Conservation (phyloP, 2,113 vertebrate species). For the Mesocricetus auratus region DNA sequence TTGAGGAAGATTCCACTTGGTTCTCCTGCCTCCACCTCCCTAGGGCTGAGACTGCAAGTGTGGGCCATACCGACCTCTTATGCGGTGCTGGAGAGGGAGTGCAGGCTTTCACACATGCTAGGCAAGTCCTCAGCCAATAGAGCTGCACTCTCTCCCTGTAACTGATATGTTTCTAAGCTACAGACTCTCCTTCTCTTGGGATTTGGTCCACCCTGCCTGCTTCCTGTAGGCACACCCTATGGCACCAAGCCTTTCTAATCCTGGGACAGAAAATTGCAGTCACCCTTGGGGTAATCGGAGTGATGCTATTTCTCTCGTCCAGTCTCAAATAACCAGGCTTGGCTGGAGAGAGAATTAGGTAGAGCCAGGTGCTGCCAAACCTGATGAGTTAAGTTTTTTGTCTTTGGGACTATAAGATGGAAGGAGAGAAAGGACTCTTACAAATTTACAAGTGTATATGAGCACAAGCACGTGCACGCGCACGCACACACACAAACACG, state of each 20-base stretch:
- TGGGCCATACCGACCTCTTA: no score
- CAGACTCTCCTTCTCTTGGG: neutral
- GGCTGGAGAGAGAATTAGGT: neutral
- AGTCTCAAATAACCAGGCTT: neutral
- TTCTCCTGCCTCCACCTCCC: neutral
- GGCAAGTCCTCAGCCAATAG: neutral
- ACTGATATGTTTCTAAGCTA: neutral
- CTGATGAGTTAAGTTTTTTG: neutral
- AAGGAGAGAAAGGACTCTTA: neutral
- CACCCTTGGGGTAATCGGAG: neutral
- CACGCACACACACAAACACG: neutral
- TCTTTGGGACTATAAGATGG: no score
- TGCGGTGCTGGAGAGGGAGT: accelerated
- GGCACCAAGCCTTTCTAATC: neutral
- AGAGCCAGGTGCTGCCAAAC: neutral
- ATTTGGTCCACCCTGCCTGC: no score
- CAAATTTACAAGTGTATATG: neutral
- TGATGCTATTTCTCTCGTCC: neutral
- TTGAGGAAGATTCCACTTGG: neutral
- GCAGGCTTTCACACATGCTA: no score
- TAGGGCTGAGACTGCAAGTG: no score
- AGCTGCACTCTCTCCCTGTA: no score
- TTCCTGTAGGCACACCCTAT: neutral
- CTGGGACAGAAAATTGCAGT: neutral
- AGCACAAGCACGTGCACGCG: neutral